A percentile compares a stretch with the other conserved stretches of the same genome.
phyloP scores from a whole-genome alignment of 2,797 vertebrate species.

The Neostethus bicornis region DNA sequence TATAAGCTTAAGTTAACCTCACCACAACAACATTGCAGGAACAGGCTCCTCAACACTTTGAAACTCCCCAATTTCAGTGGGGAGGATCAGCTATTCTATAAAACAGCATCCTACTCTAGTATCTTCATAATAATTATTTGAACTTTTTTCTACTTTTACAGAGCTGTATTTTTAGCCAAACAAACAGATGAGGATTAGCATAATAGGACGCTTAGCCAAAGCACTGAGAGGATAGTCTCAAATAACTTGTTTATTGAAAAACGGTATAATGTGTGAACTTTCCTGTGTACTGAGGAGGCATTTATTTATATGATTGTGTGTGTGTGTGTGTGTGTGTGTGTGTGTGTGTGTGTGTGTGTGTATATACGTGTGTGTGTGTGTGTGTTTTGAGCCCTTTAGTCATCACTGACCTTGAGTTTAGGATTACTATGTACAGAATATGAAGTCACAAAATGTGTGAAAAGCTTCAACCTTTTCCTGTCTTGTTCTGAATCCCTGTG shows the following conservation, averaged over 20 bases:
- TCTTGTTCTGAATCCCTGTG: not conserved
- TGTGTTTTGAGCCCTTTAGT: no score
- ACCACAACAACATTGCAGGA: conserved; percentile 17
- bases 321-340: no score
- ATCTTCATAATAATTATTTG: conserved; percentile 9
- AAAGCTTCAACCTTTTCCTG: not conserved
- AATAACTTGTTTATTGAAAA: conserved; percentile 42
- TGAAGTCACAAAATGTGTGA: not conserved
- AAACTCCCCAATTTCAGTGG: no score
- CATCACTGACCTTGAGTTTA: not conserved
- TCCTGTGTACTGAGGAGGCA: conserved; percentile 14
- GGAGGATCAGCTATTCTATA: no score
- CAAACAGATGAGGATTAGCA: conserved; percentile 7
- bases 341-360: no score
- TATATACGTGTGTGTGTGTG: no score
- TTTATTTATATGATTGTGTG: no score
- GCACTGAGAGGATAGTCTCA: conserved; percentile 27
- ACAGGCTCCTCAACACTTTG: conserved; percentile 1
- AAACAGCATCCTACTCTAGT: no score
- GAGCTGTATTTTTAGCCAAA: conserved; percentile 45
- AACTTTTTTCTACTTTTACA: conserved; percentile 23
- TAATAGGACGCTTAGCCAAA: conserved; percentile 24
- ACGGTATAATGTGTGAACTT: conserved; percentile 45
- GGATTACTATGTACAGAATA: not conserved
- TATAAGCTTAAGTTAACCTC: no score